These are phyloP conservation scores for Isaurus tuberculatus DNA, from an alignment of 92 coral and sea anemone genomes.

Conservation along the genomic window DNA sequence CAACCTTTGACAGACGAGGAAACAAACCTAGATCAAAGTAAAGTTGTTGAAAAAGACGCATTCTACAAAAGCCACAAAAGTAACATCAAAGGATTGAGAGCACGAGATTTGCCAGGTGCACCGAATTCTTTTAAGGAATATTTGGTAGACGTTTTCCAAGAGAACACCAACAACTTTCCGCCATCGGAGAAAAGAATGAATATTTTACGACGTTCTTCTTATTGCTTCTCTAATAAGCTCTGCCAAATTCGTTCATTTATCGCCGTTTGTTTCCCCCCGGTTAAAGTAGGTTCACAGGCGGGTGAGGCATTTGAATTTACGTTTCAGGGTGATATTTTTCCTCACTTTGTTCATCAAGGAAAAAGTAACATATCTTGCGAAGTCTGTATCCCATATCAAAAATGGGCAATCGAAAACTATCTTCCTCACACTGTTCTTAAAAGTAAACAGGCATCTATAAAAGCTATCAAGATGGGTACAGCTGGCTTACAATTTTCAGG, in stretches of 20 bases:
- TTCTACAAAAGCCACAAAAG: constrained; percentile 3
- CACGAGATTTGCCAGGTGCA: constrained; percentile 12
- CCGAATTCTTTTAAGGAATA: constrained; percentile 2
- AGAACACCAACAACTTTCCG: not conserved
- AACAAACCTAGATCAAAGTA: not conserved
- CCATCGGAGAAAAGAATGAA: constrained; percentile 3
- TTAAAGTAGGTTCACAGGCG: constrained; percentile 37
- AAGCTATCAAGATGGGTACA: constrained; percentile 32
- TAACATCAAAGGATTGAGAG: constrained; percentile 5
- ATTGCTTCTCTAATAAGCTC: constrained; percentile 4
- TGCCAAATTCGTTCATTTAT: constrained; percentile 32
- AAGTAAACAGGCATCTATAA: constrained; percentile 39
- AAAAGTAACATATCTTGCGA: constrained; percentile 31
- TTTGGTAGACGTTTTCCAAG: not conserved
- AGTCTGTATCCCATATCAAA: constrained; percentile 37
- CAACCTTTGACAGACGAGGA: not conserved
- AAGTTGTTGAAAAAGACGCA: constrained; percentile 1
- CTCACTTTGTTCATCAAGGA: constrained; percentile 8
- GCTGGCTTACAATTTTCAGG: constrained; percentile 31
- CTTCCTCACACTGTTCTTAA: constrained; percentile 40
- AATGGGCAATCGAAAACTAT: constrained; percentile 46
- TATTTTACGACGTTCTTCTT: not conserved
- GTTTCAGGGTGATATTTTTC: constrained; percentile 28
- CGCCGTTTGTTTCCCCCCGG: constrained; percentile 46
- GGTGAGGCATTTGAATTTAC: constrained; percentile 14